A percentile compares a stretch with the other conserved stretches of the same genome.
Evolutionary conservation across 2,797 vertebrate species (phyloP).

Genomic region (Sus cebifrons): DNA sequence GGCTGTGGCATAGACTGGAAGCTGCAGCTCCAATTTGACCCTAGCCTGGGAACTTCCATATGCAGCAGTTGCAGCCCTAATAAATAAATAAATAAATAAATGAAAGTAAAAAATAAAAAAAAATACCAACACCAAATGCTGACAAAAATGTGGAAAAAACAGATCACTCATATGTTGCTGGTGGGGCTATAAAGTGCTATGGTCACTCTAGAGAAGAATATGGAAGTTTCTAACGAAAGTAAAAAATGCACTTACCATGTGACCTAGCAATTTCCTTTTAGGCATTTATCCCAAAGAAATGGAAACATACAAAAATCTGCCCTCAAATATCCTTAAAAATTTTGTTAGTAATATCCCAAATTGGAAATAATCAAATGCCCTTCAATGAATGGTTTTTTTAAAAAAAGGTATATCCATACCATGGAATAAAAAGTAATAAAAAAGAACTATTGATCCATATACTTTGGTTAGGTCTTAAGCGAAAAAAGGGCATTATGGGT

Average conservation of each 20-base stretch:
- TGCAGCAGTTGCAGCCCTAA: no score
- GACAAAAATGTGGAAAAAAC: background rate
- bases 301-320: background rate
- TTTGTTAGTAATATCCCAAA: background rate
- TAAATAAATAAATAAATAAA: no score
- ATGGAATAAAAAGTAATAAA: background rate
- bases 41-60: no score
- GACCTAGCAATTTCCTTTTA: slow-evolving; percentile 1
- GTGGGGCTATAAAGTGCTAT: background rate
- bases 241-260: background rate
- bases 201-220: background rate
- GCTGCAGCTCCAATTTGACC: no score
- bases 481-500: background rate
- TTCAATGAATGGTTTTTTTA: background rate
- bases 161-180: background rate
- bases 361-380: background rate
- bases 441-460: background rate
- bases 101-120: no score
- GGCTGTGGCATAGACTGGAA: no score
- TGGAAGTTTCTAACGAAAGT: background rate
- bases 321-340: background rate
- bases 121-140: background rate
- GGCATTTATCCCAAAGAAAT: slow-evolving; percentile 6
- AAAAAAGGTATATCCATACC: background rate
- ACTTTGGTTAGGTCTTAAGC: background rate